Evolutionary conservation across 2,113 vertebrate genomes (phyloP).

Genomic region (Forbesichthys papilliferus): DNA sequence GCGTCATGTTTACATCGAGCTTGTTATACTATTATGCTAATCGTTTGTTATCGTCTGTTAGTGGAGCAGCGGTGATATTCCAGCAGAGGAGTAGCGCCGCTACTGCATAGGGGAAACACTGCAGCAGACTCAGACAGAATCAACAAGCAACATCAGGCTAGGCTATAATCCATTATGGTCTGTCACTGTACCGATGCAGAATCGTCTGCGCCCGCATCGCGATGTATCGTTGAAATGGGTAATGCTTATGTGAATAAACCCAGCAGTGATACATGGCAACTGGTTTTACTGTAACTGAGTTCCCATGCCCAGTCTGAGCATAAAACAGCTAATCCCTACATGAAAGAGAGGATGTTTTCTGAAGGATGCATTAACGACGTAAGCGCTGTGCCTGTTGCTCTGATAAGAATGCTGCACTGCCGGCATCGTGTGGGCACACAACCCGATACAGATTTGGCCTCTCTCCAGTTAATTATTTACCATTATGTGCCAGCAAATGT

Average conservation of each 20-base stretch:
- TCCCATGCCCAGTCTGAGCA: slow-evolving; percentile 19
- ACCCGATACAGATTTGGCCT: not conserved
- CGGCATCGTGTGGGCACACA: not conserved
- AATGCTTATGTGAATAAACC: slow-evolving; percentile 7
- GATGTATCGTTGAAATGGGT: too few relatives aligned
- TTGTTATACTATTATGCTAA: too few relatives aligned
- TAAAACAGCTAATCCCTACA: slow-evolving; percentile 46
- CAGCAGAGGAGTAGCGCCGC: too few relatives aligned
- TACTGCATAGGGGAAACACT: too few relatives aligned
- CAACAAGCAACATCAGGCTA: too few relatives aligned
- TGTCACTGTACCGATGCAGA: too few relatives aligned
- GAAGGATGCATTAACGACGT: slow-evolving; percentile 34
- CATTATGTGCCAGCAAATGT: slow-evolving; percentile 21
- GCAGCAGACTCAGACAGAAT: too few relatives aligned
- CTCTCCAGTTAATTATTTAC: slow-evolving; percentile 15
- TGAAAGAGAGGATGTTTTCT: slow-evolving; percentile 35
- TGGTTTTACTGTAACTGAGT: not conserved
- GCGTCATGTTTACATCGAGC: too few relatives aligned
- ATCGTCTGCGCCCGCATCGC: too few relatives aligned
- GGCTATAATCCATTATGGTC: too few relatives aligned
- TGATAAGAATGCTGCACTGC: not conserved
- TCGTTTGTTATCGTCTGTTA: too few relatives aligned
- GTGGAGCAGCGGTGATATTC: too few relatives aligned
- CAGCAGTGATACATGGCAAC: slow-evolving; percentile 45
- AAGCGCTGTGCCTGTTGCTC: not conserved